These are phyloP conservation scores for Phocides pigmalion DNA, from an alignment of 1,140 invertebrate species.

Conservation along the genomic window DNA sequence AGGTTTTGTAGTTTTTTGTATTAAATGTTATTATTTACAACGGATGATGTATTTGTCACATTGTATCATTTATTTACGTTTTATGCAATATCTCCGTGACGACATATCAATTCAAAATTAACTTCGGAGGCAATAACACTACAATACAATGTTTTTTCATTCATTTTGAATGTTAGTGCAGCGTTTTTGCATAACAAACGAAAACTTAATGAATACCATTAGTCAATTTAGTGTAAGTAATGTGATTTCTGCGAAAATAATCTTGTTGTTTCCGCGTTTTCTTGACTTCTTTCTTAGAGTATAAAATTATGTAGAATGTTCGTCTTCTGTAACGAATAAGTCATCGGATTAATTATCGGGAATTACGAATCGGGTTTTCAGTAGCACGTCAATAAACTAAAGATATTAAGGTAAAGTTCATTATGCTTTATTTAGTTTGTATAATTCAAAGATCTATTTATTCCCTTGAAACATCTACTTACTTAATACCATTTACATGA, in stretches of 20 bases:
- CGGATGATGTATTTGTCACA: neutral
- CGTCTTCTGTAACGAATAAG: no score
- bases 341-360: no score
- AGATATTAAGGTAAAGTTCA: no score
- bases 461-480: no score
- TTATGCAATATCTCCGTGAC: constrained; percentile 52
- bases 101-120: constrained; percentile 71
- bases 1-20: constrained; percentile 2
- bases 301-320: neutral
- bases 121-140: constrained; percentile 65
- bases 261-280: constrained; percentile 35
- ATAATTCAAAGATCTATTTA: no score
- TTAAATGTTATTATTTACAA: constrained; percentile 1
- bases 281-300: constrained; percentile 32
- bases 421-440: no score
- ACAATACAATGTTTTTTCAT: no score
- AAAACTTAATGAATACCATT: constrained; percentile 38
- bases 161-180: constrained; percentile 16
- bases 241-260: constrained; percentile 38
- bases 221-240: constrained; percentile 72
- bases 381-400: no score
- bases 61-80: constrained; percentile 30
- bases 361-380: no score
- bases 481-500: no score
- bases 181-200: constrained; percentile 14